Evolutionary conservation across 1,140 invertebrate species (phyloP), one percentile per base, ranked within the genome.

Genomic region (Drosophila sechellia): DNA sequence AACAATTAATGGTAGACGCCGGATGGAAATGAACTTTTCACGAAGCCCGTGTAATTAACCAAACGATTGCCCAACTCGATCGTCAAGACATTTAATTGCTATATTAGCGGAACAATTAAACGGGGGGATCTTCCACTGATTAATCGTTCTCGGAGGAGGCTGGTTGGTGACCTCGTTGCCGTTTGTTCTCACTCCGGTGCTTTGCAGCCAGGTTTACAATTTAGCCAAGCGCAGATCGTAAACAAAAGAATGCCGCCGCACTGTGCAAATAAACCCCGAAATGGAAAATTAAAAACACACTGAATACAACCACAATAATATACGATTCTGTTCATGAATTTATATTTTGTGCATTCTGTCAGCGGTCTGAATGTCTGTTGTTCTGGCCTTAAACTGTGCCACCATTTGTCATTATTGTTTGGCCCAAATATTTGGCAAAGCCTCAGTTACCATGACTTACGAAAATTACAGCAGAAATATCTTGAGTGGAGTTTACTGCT

Each of bases 371-470:
- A 39, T 46, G 46, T 46, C 65, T 70, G 59, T 70, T 71, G 48
- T 76, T 80, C 46, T 57, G 35, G 43, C 31, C 54, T 45, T 54
- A 87, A 86, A 79, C 84, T 87, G 56, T 83, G 83, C 79, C 83
- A 89, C 35, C 79, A 59, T 37, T 55, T 54, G 57, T 54, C 46
- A 40, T 49, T 58, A 79, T 66, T 83, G 79, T 79, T 79, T 68
- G 68, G 42, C 49, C 49, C 75, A 72, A 63, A 79, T 83, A 69
- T 77, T 72, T 69, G 54, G 11, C 34, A 46, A 48, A 25, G 43
- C 40, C 11, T 46, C 65, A 48, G 40, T 40, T 77, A 49, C 53
- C 37, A 25, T 20, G 65, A 48, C 59, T 75, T 68, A 68, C 65
- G 53, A 77, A 63, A 80, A 77, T 35, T 70, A 46, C 13, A 40